These are phyloP conservation scores for Drosophila ohnishii DNA, from an alignment of 1,140 invertebrate species.

Conservation along the genomic window DNA sequence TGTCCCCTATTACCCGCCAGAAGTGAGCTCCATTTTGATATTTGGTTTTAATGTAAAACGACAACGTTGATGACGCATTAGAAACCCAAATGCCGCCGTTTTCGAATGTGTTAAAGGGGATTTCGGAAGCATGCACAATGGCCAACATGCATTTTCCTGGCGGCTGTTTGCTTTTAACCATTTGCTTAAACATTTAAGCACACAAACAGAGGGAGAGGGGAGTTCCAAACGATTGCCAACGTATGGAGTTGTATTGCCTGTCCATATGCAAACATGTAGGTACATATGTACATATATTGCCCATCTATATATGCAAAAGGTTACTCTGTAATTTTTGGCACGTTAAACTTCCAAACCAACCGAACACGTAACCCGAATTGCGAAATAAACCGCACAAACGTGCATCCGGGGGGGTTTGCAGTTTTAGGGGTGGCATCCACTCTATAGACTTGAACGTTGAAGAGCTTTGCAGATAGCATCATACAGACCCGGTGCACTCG, in stretches of 20 bases:
- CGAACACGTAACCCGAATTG: slow-evolving; percentile 75
- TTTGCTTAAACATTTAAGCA: slow-evolving; percentile 49
- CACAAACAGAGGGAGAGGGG: slow-evolving; percentile 6
- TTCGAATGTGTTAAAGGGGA: slow-evolving; percentile 9
- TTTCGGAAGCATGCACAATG: slow-evolving; percentile 37
- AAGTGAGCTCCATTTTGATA: slow-evolving; percentile 47
- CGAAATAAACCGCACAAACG: slow-evolving; percentile 72
- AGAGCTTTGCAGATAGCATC: slow-evolving; percentile 15
- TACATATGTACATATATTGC: not conserved
- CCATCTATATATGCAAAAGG: slow-evolving; percentile 12
- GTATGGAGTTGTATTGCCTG: slow-evolving; percentile 52
- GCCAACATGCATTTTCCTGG: slow-evolving; percentile 69
- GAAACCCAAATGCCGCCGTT: slow-evolving; percentile 20
- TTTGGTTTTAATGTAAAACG: slow-evolving; percentile 37
- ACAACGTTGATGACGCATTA: slow-evolving; percentile 59
- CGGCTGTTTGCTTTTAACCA: slow-evolving; percentile 73
- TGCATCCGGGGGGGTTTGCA: slow-evolving; percentile 14
- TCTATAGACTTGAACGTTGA: slow-evolving; percentile 64
- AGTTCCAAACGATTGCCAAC: slow-evolving; percentile 26
- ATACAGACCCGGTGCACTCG: not conserved
- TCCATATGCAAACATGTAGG: not conserved
- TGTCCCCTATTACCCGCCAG: not conserved
- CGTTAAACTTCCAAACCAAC: slow-evolving; percentile 48
- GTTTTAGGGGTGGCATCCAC: slow-evolving; percentile 23
- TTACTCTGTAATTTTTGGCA: slow-evolving; percentile 62